Conservation (phyloP, 2,888 invertebrate genomes). For the Cylloceria caligata region DNA sequence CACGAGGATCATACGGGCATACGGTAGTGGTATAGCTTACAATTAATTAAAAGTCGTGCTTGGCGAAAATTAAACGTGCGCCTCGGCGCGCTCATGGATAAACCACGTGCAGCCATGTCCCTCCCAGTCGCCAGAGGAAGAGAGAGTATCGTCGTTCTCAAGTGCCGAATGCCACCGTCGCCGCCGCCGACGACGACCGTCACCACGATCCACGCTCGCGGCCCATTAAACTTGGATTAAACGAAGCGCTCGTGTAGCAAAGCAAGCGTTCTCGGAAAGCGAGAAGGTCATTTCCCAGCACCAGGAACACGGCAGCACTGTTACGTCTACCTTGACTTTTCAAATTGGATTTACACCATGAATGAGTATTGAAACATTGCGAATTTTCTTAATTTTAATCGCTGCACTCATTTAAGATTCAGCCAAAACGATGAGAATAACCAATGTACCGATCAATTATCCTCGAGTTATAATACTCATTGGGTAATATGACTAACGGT, state of each 20-base stretch:
- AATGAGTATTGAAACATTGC: background rate
- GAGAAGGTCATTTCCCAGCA: slow-evolving; percentile 14
- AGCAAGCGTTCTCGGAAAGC: slow-evolving; percentile 24
- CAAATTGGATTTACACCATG: background rate
- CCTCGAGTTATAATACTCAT: background rate
- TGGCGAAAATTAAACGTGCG: slow-evolving; percentile 62
- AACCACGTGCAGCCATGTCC: slow-evolving; percentile 36
- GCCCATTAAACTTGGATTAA: slow-evolving; percentile 66
- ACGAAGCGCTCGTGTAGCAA: slow-evolving; percentile 46
- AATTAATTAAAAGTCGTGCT: slow-evolving; percentile 67
- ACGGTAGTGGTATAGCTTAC: slow-evolving; percentile 58
- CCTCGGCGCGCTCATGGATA: slow-evolving; percentile 43
- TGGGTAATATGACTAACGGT: background rate
- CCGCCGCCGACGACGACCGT: slow-evolving; percentile 37
- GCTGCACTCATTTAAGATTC: background rate
- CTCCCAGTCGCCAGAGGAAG: slow-evolving; percentile 25
- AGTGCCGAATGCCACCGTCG: slow-evolving; percentile 34
- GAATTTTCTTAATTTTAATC: too few relatives aligned
- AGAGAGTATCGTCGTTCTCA: slow-evolving; percentile 44
- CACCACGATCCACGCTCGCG: slow-evolving; percentile 58
- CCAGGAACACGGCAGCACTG: slow-evolving; percentile 4
- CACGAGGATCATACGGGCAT: slow-evolving; percentile 43
- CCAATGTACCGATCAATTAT: background rate
- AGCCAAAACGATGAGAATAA: background rate
- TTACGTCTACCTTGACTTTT: background rate